Base-by-base conservation (phyloP, 1,140 invertebrate species). In the Drosophila navojoa region DNA sequence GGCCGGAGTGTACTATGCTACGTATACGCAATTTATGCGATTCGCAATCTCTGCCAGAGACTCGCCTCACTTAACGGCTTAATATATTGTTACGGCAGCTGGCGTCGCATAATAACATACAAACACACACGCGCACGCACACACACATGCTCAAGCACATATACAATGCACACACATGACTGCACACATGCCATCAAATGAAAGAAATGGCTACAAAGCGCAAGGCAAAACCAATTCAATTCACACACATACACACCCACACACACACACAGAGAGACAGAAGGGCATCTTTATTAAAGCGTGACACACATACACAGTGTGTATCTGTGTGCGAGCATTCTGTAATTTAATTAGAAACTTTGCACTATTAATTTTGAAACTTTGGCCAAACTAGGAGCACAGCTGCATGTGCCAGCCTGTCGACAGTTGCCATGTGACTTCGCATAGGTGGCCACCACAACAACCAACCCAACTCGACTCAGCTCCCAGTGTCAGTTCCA, bases 321-420 rank as follows among this genome's bases (percentile, higher is more conserved):
- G 19, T 35, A 45, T 52, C 15, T 66, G 38, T 72, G 54, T 60
- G 57, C 27, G 40, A 66, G 71, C 70, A 76, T 81, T 70, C 69
- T 70, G 79, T 87, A 87, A 87, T 87, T 87, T 89, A 89, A 87
- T 87, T 87, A 87, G 67, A 87, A 87, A 87, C 76, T 87, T 87
- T 89, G 38, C 60, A 78, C 79, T 80, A 89, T 87, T 86, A 87
- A 86, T 89, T 87, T 82, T 54, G 76, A 73, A 87, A 87, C 79
- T 87, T 86, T 87, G 75, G 55, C 67, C 79, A 77, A 86, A 87
- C 81, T 79, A 70, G 72, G 78, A 76, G 78, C 78, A 63, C 82
- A 89, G 84, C 84, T 86, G 81, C 68, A 6, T 45, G n/a, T 16
- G 42, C 42, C 42, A 73, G 71, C 45, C 19, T 45, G 32, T 32